A percentile compares a stretch with the other conserved stretches of the same genome.
Conservation (phyloP, 2,113 vertebrate species). For the Sarotherodon lohbergeri region DNA sequence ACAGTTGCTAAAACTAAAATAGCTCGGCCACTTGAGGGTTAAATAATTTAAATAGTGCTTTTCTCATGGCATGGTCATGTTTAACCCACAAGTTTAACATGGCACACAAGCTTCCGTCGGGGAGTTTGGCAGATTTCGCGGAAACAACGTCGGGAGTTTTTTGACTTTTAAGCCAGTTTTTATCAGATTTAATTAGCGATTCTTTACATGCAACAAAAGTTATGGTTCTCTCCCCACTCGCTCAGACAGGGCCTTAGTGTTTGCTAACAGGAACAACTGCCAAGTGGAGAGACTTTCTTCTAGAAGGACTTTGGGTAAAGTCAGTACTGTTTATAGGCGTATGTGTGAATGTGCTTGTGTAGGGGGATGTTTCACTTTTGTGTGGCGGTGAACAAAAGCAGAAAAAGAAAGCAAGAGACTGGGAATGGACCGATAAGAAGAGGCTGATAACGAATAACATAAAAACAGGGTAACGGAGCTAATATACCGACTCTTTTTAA, state of each 20-base stretch:
- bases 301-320: background rate
- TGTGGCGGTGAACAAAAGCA: background rate
- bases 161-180: background rate
- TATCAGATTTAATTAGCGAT: background rate
- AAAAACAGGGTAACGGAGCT: background rate
- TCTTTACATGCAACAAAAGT: background rate
- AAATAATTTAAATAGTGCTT: background rate
- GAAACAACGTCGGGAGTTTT: rapidly evolving
- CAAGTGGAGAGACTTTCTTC: background rate
- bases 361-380: background rate
- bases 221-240: background rate
- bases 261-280: background rate
- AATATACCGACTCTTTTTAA: background rate
- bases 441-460: background rate
- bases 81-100: background rate
- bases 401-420: background rate
- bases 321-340: background rate
- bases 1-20: background rate
- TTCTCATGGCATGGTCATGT: background rate
- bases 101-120: background rate
- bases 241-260: background rate
- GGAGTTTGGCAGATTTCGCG: background rate
- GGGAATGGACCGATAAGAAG: background rate
- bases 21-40: background rate
- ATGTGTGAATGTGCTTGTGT: background rate